phyloP scores from a whole-genome alignment of 2,113 vertebrate genomes.

The Platichthys stellatus region DNA sequence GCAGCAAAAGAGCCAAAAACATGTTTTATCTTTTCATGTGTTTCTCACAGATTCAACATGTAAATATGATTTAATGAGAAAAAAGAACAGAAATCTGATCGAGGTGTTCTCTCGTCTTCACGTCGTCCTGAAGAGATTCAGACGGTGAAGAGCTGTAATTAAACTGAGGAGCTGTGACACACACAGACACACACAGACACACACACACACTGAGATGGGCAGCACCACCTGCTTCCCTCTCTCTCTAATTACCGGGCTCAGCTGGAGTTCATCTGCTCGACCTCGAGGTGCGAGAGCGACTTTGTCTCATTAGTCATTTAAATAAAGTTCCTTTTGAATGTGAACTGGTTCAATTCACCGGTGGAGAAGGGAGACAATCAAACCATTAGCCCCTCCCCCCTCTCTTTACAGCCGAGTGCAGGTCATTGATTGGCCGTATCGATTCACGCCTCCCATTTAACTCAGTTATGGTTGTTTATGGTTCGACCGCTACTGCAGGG shows the following conservation, averaged over 20 bases:
- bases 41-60: too few relatives aligned
- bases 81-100: background rate
- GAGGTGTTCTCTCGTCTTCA: background rate
- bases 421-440: slow-evolving; percentile 45
- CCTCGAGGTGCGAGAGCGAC: background rate
- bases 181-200: background rate
- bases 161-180: slow-evolving; percentile 2
- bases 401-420: background rate
- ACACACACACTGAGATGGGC: too few relatives aligned
- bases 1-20: too few relatives aligned
- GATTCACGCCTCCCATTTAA: slow-evolving; percentile 38
- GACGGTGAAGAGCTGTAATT: slow-evolving; percentile 53
- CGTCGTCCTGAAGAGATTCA: background rate
- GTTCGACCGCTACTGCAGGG: slow-evolving; percentile 1
- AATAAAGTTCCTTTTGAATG: background rate
- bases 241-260: background rate
- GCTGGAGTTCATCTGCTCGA: background rate
- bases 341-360: background rate
- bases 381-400: background rate
- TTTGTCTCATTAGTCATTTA: background rate
- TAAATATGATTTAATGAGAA: too few relatives aligned
- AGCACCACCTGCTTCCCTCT: background rate
- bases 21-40: too few relatives aligned
- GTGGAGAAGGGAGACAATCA: too few relatives aligned
- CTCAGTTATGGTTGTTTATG: slow-evolving; percentile 45